phyloP scores from a whole-genome alignment of 2,888 invertebrate species.

The Neocrepidodera transversa region DNA sequence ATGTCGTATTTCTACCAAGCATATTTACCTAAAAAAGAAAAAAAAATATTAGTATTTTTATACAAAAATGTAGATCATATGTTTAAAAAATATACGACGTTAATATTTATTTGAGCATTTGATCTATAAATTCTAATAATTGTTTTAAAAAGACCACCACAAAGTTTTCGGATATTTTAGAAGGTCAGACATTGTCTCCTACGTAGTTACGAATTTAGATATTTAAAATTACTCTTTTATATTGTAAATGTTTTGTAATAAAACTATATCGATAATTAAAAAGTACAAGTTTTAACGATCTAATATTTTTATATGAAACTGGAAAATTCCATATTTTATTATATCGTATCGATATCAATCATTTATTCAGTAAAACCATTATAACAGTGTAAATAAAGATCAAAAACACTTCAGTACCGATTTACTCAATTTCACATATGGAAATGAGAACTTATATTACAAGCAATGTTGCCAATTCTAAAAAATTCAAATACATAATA shows the following conservation, averaged over 20 bases:
- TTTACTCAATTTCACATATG: slow-evolving; percentile 4
- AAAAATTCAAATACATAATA: too few relatives aligned
- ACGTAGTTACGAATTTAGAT: neutral
- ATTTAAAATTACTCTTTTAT: neutral
- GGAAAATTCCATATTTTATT: neutral
- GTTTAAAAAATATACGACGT: too few relatives aligned
- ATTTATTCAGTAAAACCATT: neutral
- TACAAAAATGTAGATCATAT: too few relatives aligned
- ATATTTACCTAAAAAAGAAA: slow-evolving; percentile 5
- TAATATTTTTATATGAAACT: neutral
- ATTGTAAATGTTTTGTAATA: neutral
- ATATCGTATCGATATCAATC: neutral
- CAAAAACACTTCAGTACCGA: neutral
- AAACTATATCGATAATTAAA: too few relatives aligned
- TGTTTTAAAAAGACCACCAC: neutral
- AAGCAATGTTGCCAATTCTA: too few relatives aligned
- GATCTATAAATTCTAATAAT: too few relatives aligned
- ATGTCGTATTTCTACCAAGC: neutral
- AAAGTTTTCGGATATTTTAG: neutral
- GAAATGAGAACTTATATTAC: slow-evolving; percentile 5
- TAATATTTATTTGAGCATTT: too few relatives aligned
- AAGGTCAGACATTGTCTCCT: neutral
- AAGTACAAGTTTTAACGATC: too few relatives aligned
- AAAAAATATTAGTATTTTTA: neutral
- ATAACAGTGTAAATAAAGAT: neutral